Conservation (phyloP, 53 echinoderm and acorn worm genomes). For the Arbacia lixula region DNA sequence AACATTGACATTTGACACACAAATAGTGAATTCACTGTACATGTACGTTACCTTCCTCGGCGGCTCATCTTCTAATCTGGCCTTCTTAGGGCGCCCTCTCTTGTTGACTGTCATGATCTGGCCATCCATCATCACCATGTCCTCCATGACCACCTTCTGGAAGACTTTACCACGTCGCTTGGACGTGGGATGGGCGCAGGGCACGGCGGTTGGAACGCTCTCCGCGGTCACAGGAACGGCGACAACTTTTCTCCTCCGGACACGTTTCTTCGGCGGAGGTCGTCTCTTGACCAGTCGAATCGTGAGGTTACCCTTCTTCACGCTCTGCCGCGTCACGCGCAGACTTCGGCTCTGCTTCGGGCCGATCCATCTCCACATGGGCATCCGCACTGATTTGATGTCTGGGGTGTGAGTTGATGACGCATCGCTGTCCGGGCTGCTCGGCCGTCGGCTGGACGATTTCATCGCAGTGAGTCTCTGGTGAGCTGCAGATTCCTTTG, state of each 20-base stretch:
- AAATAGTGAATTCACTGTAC: no score
- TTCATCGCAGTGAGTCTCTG: no score
- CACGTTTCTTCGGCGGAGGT: constrained; percentile 23
- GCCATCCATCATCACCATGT: constrained; percentile 53
- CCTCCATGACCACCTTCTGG: constrained; percentile 56
- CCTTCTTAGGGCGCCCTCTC: constrained; percentile 50
- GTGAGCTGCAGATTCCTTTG: neutral
- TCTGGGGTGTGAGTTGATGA: neutral
- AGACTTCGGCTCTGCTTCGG: constrained; percentile 42
- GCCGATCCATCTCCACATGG: constrained; percentile 52
- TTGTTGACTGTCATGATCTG: constrained; percentile 49
- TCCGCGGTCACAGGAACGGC: constrained; percentile 45
- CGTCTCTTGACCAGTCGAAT: constrained; percentile 11
- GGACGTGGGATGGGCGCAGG: constrained; percentile 43
- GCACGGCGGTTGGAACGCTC: constrained; percentile 39
- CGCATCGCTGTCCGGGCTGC: constrained; percentile 23
- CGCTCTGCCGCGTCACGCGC: constrained; percentile 29
- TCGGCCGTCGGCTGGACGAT: neutral
- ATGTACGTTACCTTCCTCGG: constrained; percentile 24
- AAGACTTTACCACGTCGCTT: constrained; percentile 52
- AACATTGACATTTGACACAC: no score
- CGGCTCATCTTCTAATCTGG: constrained; percentile 6
- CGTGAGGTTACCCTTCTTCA: constrained; percentile 19
- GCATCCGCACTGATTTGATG: constrained; percentile 53
- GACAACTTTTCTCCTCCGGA: neutral